A percentile compares a stretch with the other conserved stretches of the same genome.
These are phyloP conservation scores for Vireo griseus DNA, from an alignment of 2,797 vertebrate genomes.

Conservation along the genomic window DNA sequence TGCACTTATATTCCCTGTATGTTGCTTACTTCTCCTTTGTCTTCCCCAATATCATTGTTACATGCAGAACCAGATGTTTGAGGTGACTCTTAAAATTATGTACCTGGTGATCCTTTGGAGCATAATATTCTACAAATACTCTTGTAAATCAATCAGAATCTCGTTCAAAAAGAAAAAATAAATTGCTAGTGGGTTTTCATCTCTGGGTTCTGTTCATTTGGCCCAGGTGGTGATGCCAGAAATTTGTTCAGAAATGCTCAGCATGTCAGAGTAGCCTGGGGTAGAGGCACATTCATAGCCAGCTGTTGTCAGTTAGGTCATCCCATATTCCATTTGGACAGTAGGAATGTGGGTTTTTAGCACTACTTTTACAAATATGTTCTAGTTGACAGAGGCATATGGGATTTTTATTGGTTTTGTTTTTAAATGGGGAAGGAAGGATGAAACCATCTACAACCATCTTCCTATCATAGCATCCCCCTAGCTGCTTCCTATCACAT, in stretches of 20 bases:
- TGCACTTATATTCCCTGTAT: neutral
- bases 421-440: neutral
- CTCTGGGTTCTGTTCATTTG: fast-evolving
- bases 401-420: neutral
- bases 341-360: fast-evolving
- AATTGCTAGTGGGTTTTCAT: fast-evolving
- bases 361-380: neutral
- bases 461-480: neutral
- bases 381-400: neutral
- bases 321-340: neutral
- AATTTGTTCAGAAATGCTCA: neutral
- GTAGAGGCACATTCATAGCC: neutral
- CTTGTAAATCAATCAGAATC: neutral
- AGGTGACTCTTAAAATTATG: neutral
- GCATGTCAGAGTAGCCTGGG: neutral
- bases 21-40: neutral
- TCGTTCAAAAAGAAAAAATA: neutral
- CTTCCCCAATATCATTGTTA: neutral
- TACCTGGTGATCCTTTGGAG: neutral
- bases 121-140: neutral
- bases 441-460: neutral
- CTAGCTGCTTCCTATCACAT: neutral
- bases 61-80: neutral
- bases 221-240: neutral
- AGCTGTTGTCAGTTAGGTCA: neutral